Conservation (phyloP, 2,113 vertebrate species). For the Kobus ellipsiprymnus region DNA sequence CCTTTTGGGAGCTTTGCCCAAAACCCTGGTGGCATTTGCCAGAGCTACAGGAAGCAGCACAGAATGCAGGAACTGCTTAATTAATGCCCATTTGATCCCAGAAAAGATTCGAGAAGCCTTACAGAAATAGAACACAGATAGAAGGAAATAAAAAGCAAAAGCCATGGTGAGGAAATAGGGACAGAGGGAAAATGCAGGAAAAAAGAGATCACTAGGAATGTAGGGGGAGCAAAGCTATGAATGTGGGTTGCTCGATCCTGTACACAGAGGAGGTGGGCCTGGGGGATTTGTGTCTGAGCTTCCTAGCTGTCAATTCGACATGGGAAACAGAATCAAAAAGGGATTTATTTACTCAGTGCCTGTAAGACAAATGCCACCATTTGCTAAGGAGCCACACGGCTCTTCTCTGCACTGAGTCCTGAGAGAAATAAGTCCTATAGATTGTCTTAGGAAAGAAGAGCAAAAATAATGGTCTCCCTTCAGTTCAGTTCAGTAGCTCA, state of each 20-base stretch:
- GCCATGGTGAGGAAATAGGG: neutral
- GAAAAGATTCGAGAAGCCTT: neutral
- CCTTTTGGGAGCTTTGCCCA: neutral
- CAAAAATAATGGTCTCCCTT: neutral
- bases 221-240: neutral
- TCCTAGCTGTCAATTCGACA: neutral
- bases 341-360: neutral
- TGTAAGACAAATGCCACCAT: neutral
- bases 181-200: neutral
- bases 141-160: neutral
- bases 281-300: neutral
- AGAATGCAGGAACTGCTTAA: neutral
- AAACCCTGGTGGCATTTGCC: neutral
- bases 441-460: neutral
- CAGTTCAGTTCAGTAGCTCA: neutral
- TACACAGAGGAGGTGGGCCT: neutral
- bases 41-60: neutral
- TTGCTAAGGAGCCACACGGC: neutral
- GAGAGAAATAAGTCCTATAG: neutral
- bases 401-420: neutral
- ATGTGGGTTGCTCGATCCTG: neutral
- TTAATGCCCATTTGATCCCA: neutral
- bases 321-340: neutral
- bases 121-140: neutral
- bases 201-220: neutral